These are phyloP conservation scores for Pelvicachromis taeniatus DNA, from an alignment of 2,113 vertebrate species.

Conservation along the genomic window DNA sequence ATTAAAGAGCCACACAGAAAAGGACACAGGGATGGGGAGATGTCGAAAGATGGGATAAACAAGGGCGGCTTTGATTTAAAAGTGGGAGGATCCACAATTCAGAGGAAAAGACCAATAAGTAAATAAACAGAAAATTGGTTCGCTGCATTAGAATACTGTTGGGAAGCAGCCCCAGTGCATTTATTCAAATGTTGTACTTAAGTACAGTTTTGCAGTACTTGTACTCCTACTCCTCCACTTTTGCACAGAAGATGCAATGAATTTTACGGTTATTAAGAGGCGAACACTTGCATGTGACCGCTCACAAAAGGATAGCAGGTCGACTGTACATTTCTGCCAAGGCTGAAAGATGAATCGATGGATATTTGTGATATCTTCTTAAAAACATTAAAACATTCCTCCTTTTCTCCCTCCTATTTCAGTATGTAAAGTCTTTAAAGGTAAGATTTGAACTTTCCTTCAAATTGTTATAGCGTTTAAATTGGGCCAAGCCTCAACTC, in stretches of 20 bases:
- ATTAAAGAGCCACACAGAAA: slow-evolving; percentile 6
- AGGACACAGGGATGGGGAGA: not conserved
- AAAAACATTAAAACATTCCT: too few relatives aligned
- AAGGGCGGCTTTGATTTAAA: not conserved
- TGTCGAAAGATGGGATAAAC: not conserved
- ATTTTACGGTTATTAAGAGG: not conserved
- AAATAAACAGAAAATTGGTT: not conserved
- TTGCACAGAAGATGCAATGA: not conserved
- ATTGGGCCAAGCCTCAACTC: not conserved
- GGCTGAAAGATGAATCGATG: too few relatives aligned
- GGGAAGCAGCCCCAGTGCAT: not conserved
- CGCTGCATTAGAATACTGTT: not conserved
- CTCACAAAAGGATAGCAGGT: too few relatives aligned
- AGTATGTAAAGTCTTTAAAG: not conserved
- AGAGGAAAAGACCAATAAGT: not conserved
- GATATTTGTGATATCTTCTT: too few relatives aligned
- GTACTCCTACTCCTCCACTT: not conserved
- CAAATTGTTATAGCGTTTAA: not conserved
- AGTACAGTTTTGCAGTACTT: not conserved
- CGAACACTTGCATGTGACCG: too few relatives aligned
- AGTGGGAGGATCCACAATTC: not conserved
- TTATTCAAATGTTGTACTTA: not conserved
- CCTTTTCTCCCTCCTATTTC: not conserved
- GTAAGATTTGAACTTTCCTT: not conserved
- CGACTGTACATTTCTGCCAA: too few relatives aligned